phyloP scores from a whole-genome alignment of 2,888 invertebrate species.

The Pristionchus arcanus region DNA sequence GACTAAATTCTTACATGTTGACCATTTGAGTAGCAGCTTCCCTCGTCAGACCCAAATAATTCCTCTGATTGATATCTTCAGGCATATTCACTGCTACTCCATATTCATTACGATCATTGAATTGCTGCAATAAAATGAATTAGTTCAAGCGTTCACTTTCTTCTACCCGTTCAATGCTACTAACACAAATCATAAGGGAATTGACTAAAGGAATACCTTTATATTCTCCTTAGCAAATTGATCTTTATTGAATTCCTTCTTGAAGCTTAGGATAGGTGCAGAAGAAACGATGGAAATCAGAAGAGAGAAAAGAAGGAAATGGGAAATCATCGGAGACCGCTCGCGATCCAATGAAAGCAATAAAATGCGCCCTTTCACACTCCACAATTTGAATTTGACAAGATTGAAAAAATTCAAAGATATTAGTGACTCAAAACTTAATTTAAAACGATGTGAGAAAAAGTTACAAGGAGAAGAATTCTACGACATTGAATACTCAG shows the following conservation, averaged over 20 bases:
- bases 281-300: background rate
- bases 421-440: too few relatives aligned
- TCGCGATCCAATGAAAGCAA: background rate
- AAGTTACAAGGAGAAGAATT: too few relatives aligned
- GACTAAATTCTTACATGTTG: background rate
- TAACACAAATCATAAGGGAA: too few relatives aligned
- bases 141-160: background rate
- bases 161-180: too few relatives aligned
- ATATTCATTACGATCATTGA: background rate
- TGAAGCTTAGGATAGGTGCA: background rate
- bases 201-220: background rate
- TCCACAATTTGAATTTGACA: background rate
- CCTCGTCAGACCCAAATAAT: background rate
- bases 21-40: conserved; percentile 10
- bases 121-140: background rate
- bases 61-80: background rate
- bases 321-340: background rate
- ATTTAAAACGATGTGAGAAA: too few relatives aligned
- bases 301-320: background rate
- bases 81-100: background rate
- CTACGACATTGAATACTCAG: too few relatives aligned
- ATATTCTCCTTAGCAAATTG: background rate
- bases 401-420: too few relatives aligned
- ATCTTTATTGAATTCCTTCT: background rate
- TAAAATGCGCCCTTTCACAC: background rate